phyloP scores from a whole-genome alignment of 2,113 vertebrate genomes.

The Benitochromis conjunctus region DNA sequence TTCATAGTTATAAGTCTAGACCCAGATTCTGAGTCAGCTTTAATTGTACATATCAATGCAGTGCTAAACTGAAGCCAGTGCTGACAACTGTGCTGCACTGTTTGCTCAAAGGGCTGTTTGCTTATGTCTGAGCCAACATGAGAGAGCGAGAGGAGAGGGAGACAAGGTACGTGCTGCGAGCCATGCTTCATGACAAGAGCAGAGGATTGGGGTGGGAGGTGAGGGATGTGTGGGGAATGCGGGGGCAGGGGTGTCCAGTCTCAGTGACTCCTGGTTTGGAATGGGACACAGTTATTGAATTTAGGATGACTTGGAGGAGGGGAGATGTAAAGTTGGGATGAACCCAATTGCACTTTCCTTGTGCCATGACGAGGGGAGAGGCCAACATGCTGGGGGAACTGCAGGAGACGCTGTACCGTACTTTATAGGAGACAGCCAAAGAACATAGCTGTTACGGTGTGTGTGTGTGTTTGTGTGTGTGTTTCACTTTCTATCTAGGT shows the following conservation, averaged over 20 bases:
- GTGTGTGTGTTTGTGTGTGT: not conserved
- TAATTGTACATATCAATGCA: not conserved
- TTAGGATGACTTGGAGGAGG: slow-evolving; percentile 19
- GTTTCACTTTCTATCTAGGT: slow-evolving; percentile 24
- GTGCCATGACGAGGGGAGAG: not conserved
- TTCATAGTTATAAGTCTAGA: not conserved
- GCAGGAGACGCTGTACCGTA: not conserved
- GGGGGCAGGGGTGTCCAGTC: slow-evolving; percentile 61
- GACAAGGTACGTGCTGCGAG: slow-evolving; percentile 75
- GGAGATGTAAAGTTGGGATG: not conserved
- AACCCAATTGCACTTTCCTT: slow-evolving; percentile 15
- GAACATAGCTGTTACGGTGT: not conserved
- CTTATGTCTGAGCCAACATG: slow-evolving; percentile 73
- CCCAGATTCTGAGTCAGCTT: not conserved
- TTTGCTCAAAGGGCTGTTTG: slow-evolving; percentile 74
- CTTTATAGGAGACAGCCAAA: slow-evolving; percentile 27
- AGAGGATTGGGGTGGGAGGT: slow-evolving; percentile 53
- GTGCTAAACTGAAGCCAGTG: slow-evolving; percentile 18
- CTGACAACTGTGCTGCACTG: slow-evolving; percentile 54
- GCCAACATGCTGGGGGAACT: not conserved
- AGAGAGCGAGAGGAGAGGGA: slow-evolving; percentile 48
- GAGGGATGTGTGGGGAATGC: slow-evolving; percentile 33
- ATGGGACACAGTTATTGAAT: slow-evolving; percentile 23
- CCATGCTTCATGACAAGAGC: slow-evolving; percentile 63
- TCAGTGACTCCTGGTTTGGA: slow-evolving; percentile 69